Conservation (phyloP, 2,113 vertebrate species). For the Silurus asotus region DNA sequence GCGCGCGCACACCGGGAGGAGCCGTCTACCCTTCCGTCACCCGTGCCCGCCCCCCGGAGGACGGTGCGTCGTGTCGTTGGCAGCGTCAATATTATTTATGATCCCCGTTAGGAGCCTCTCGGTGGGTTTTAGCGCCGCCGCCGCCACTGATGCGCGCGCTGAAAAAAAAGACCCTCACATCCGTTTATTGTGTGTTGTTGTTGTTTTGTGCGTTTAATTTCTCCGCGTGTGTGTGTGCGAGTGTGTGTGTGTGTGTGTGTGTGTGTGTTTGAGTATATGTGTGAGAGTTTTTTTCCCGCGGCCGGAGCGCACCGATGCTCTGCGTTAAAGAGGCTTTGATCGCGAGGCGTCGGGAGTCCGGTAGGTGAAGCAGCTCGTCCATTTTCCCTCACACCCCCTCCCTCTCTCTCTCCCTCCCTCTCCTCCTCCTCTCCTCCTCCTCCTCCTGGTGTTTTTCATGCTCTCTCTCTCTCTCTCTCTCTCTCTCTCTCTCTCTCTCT, state of each 20-base stretch:
- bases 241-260: not conserved
- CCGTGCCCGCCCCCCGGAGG: conserved; percentile 58
- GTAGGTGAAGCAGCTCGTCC: conserved; percentile 61
- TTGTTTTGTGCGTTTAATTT: conserved; percentile 17
- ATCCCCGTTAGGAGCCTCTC: conserved; percentile 56
- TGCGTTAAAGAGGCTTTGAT: conserved; percentile 51
- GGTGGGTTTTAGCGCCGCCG: conserved; percentile 45
- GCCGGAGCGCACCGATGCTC: conserved; percentile 48
- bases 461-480: conserved; percentile 39
- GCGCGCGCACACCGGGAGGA: conserved; percentile 58
- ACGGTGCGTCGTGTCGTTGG: conserved; percentile 60
- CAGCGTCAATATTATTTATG: conserved; percentile 60
- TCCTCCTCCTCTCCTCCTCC: conserved; percentile 25
- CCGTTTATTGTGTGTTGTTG: conserved; percentile 29
- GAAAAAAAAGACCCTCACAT: not conserved
- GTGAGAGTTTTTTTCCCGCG: conserved; percentile 30
- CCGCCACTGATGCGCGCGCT: conserved; percentile 38
- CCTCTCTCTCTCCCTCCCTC: not conserved
- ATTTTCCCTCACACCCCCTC: conserved; percentile 43
- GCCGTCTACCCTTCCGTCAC: conserved; percentile 59
- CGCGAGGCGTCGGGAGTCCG: conserved; percentile 56
- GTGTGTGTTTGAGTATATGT: not conserved
- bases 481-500: conserved; percentile 49
- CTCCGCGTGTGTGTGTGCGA: not conserved
- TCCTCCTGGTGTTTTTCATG: conserved; percentile 48